These are phyloP conservation scores for Lagria hirta DNA, from an alignment of 2,888 invertebrate species.

Conservation along the genomic window DNA sequence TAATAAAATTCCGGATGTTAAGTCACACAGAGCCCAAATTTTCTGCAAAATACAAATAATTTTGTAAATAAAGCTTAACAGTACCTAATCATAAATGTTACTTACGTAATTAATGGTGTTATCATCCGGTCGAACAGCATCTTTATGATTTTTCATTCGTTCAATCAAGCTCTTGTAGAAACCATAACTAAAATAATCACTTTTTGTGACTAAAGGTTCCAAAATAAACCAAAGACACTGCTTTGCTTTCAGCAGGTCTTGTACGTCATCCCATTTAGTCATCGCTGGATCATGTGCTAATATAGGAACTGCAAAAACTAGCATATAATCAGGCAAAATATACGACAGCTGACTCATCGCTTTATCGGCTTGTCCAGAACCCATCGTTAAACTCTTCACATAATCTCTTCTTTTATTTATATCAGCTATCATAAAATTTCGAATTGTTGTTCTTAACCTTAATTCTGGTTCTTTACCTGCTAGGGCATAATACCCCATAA, in stretches of 20 bases:
- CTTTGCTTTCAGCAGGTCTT: conserved; percentile 75
- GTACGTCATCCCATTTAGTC: conserved; percentile 72
- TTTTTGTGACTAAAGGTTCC: conserved; percentile 90
- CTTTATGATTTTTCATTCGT: conserved; percentile 92
- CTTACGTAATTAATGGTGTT: conserved; percentile 80
- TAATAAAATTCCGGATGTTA: conserved; percentile 87
- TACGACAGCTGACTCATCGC: conserved; percentile 77
- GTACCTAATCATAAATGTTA: too few species aligned
- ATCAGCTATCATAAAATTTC: conserved; percentile 84
- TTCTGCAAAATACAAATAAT: conserved; percentile 63
- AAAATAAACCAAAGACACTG: conserved; percentile 92
- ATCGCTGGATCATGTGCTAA: conserved; percentile 91
- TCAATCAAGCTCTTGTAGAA: conserved; percentile 94
- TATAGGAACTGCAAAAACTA: conserved; percentile 95
- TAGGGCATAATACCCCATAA: conserved; percentile 78
- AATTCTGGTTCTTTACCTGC: conserved; percentile 87
- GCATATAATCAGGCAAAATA: conserved; percentile 94
- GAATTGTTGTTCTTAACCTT: conserved; percentile 67
- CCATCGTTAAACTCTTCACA: conserved; percentile 78
- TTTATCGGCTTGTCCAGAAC: conserved; percentile 65
- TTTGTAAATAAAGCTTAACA: conserved; percentile 7
- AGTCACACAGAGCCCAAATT: conserved; percentile 95
- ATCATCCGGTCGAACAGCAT: conserved; percentile 81
- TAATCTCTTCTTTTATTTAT: conserved; percentile 88
- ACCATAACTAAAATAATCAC: conserved; percentile 91